Evolutionary conservation across 2,888 invertebrate genomes (phyloP).

Genomic region (Cerceris ruficornis): DNA sequence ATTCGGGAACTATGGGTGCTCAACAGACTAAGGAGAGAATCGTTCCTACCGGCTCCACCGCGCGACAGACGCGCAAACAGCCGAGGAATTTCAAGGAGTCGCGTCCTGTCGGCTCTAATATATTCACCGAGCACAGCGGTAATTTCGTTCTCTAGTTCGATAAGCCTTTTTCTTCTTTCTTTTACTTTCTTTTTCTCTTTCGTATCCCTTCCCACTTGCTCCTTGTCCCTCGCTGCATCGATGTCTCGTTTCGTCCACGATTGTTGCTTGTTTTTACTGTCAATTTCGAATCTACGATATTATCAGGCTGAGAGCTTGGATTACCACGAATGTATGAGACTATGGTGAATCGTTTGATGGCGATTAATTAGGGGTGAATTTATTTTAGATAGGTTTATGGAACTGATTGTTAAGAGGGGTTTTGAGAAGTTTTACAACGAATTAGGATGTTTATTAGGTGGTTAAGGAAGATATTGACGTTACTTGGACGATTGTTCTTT

Average conservation of each 20-base stretch:
- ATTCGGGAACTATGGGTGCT: slow-evolving; percentile 90
- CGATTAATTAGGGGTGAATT: too few species aligned
- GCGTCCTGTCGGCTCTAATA: slow-evolving; percentile 93
- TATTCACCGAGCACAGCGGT: slow-evolving; percentile 98
- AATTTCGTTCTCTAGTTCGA: slow-evolving; percentile 79
- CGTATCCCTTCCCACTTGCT: slow-evolving; percentile 36
- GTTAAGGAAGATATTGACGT: too few species aligned
- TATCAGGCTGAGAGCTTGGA: too few species aligned
- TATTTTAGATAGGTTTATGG: too few species aligned
- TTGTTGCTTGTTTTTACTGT: slow-evolving; percentile 9
- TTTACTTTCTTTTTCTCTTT: slow-evolving; percentile 42
- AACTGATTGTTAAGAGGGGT: too few species aligned
- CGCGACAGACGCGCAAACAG: slow-evolving; percentile 89
- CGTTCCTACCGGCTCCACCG: slow-evolving; percentile 87
- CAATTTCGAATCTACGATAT: too few species aligned
- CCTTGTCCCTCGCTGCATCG: slow-evolving; percentile 8
- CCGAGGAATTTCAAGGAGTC: slow-evolving; percentile 91
- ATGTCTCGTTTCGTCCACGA: not conserved
- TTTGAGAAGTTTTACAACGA: too few species aligned
- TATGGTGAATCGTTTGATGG: too few species aligned
- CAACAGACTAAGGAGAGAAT: slow-evolving; percentile 96
- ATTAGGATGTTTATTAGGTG: too few species aligned
- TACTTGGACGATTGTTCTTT: too few species aligned
- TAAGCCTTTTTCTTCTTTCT: slow-evolving; percentile 43
- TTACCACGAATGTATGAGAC: too few species aligned